Evolutionary conservation across 2,113 vertebrate genomes (phyloP).

Genomic region (Cercopithecus mona): DNA sequence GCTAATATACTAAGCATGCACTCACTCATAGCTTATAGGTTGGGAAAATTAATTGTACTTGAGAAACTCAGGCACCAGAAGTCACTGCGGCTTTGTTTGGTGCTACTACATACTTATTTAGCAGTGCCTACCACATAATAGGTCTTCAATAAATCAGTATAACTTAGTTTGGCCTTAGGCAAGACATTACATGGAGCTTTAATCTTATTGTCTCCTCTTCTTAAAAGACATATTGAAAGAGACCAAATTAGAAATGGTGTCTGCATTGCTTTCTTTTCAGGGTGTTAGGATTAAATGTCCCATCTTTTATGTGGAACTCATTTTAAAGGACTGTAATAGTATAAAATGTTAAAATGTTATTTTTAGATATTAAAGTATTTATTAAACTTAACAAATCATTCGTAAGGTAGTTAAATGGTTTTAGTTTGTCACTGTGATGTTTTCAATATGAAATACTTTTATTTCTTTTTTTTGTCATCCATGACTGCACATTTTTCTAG

Average conservation of each 20-base stretch:
- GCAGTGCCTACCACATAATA: not conserved
- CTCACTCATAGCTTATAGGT: not conserved
- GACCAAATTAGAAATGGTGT: not conserved
- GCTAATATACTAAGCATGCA: not conserved
- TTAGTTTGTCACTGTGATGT: not conserved
- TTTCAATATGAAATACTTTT: slow-evolving; percentile 39
- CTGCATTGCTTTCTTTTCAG: slow-evolving; percentile 22
- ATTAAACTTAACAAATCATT: slow-evolving; percentile 46
- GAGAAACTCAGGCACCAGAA: not conserved
- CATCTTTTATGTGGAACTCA: not conserved
- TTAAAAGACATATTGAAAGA: slow-evolving; percentile 29
- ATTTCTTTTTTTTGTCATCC: slow-evolving; percentile 25
- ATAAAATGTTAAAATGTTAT: not conserved
- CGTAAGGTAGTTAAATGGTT: not conserved
- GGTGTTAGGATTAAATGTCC: not conserved
- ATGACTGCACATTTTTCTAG: not conserved
- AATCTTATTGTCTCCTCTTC: not conserved
- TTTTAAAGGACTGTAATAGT: slow-evolving; percentile 44
- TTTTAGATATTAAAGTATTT: slow-evolving; percentile 26
- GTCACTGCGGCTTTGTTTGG: not conserved
- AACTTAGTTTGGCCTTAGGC: not conserved
- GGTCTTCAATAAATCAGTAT: slow-evolving; percentile 15
- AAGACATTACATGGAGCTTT: slow-evolving; percentile 23
- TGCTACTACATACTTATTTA: not conserved
- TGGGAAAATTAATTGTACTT: slow-evolving; percentile 19